A percentile compares a stretch with the other conserved stretches of the same genome.
Conservation (phyloP, 2,113 vertebrate genomes). For the Uropsilus gracilis region DNA sequence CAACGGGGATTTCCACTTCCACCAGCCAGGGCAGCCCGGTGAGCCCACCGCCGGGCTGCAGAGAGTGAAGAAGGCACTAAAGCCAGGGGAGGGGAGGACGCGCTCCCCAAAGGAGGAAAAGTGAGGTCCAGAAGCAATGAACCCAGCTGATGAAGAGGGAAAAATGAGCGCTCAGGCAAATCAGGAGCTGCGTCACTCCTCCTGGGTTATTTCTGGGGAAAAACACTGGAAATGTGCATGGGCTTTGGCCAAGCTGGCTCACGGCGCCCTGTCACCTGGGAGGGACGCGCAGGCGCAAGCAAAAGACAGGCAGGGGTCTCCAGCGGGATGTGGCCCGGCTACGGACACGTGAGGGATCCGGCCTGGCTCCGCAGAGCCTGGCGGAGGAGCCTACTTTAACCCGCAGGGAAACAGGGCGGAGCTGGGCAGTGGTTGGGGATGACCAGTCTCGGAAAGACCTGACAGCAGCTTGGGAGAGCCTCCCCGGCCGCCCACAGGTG, state of each 20-base stretch:
- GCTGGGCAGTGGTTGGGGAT: too few species aligned
- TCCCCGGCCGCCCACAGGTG: constrained; percentile 43
- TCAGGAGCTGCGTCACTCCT: not conserved
- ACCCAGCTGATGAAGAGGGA: constrained; percentile 46
- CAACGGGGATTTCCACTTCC: constrained; percentile 33
- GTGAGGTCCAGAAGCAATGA: constrained; percentile 57
- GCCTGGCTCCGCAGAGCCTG: constrained; percentile 30
- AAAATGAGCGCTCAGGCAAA: not conserved
- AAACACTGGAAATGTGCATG: not conserved
- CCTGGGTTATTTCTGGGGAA: not conserved
- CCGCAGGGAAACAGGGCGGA: too few species aligned
- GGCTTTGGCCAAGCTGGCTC: not conserved
- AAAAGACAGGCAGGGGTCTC: not conserved
- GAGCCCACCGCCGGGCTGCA: not conserved
- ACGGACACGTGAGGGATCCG: too few species aligned
- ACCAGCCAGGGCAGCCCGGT: not conserved
- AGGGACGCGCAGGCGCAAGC: not conserved
- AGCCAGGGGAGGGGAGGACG: not conserved
- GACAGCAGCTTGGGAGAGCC: not conserved
- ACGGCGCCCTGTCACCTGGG: not conserved
- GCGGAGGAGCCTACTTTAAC: too few species aligned
- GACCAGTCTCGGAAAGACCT: too few species aligned
- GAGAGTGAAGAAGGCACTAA: constrained; percentile 24
- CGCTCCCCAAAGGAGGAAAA: constrained; percentile 53
- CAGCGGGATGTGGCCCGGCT: constrained; percentile 35